Conservation (phyloP, 2,797 vertebrate genomes). For the Manis pentadactyla region DNA sequence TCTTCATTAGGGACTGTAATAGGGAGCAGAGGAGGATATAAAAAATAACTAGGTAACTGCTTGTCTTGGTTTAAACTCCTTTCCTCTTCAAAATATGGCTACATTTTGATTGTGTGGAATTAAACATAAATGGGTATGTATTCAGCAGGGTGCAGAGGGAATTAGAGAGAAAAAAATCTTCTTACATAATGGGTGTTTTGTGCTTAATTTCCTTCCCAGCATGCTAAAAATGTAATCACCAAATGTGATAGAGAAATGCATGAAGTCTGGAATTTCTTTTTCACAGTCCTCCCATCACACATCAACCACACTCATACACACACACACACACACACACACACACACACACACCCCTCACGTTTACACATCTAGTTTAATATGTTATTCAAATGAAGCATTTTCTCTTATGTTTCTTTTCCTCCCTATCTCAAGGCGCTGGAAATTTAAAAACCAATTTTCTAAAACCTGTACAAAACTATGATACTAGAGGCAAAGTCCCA, state of each 20-base stretch:
- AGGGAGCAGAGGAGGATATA: not conserved
- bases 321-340: not conserved
- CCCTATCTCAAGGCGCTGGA: not conserved
- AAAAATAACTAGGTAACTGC: slow-evolving; percentile 49
- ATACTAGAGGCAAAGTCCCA: not conserved
- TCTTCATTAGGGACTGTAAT: slow-evolving; percentile 58
- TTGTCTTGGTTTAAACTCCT: not conserved
- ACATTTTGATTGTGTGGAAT: not conserved
- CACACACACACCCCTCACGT: not conserved
- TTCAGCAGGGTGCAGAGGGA: not conserved
- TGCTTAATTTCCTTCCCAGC: slow-evolving; percentile 70
- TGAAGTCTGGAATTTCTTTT: slow-evolving; percentile 12
- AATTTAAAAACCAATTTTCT: slow-evolving; percentile 35
- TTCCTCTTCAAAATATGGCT: slow-evolving; percentile 28
- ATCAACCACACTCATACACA: not conserved
- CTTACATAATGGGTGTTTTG: slow-evolving; percentile 61
- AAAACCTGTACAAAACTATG: not conserved
- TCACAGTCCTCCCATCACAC: not conserved
- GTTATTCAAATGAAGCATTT: not conserved
- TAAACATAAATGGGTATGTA: slow-evolving; percentile 5
- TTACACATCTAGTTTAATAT: not conserved
- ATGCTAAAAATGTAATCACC: slow-evolving; percentile 58
- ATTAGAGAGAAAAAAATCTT: slow-evolving; percentile 18
- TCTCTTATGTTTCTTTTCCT: not conserved
- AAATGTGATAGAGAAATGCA: slow-evolving; percentile 38